Evolutionary conservation across 2,113 vertebrate genomes (phyloP), one percentile per base, ranked within the genome.

Genomic region (Rhinolophus ferrumequinum): DNA sequence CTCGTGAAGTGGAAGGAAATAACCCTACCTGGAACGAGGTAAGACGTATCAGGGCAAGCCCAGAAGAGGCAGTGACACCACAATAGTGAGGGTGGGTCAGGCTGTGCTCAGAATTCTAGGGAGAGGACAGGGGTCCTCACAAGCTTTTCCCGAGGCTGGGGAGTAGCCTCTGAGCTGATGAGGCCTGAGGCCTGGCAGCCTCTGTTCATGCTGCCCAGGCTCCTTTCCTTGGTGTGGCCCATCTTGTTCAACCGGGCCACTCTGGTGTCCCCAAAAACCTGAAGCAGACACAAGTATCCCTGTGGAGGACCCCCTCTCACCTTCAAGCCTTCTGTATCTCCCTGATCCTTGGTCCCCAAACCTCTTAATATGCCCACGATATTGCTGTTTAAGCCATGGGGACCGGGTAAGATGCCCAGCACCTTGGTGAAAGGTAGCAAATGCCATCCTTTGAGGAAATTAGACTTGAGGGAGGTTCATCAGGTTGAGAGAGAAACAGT

Each of bases 11-110:
- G 0, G 95, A 98, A 93, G 97, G 98, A 54, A 97, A 98, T 33
- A 41, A 97, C 12, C 98, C 98, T 13, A 21, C 22, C 1, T 98
- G 98, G 98, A 98, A 98, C 7, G 97, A 98, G 98, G 98, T 98
- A 96, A 69, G 8, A 58, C 44, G 26, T 33, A 16, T 18, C 16
- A 26, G 56, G 35, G 10, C 41, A 54, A 60, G 62, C 30, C 52
- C 22, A 5, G 56, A 50, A 13, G 75, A 86, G 33, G 16, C 22
- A 4, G 1, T 33, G 5, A 41, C 54, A 8, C 13, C n/a, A 22
- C 62, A 26, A 38, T 14, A 52, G 38, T 19, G 21, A 79, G 58
- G 21, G 10, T 60, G 47, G n/a, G 38, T 75, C 56, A 76, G 64
- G 18, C 18, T 4, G 4, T 66, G 33, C 54, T 83, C 38, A 56